These are phyloP conservation scores for Cremastinae sp. DNA, from an alignment of 2,888 invertebrate species.

Conservation along the genomic window DNA sequence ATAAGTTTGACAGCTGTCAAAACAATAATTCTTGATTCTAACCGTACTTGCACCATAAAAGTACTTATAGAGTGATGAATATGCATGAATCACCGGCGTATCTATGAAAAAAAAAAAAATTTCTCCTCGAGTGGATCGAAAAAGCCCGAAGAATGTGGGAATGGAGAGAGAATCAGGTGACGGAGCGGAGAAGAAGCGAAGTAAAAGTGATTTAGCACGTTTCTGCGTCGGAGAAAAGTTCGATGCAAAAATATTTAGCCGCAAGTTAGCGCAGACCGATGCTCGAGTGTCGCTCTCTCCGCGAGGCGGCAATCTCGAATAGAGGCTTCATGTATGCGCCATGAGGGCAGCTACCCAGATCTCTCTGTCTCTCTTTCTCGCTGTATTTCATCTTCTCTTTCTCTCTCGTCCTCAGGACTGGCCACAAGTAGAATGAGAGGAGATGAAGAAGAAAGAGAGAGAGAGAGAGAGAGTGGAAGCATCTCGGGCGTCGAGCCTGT, in stretches of 20 bases:
- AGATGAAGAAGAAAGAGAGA: conserved; percentile 28
- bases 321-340: conserved; percentile 54
- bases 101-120: no score
- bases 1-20: no score
- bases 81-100: no score
- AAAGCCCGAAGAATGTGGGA: conserved; percentile 6
- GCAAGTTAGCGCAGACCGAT: conserved; percentile 34
- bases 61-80: no score
- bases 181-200: conserved; percentile 15
- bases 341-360: conserved; percentile 35
- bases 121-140: conserved; percentile 14
- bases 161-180: conserved; percentile 32
- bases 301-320: conserved; percentile 53
- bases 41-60: no score
- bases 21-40: no score
- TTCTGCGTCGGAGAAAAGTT: conserved; percentile 36
- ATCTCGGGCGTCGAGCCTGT: conserved; percentile 63
- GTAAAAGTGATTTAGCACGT: conserved; percentile 38
- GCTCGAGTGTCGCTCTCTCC: conserved; percentile 56
- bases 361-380: conserved; percentile 13
- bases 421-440: conserved; percentile 14
- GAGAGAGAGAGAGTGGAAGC: conserved; percentile 45
- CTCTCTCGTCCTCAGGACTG: conserved; percentile 12
- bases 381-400: conserved; percentile 15
- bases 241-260: conserved; percentile 49